Evolutionary conservation across 2,888 invertebrate species (phyloP).

Genomic region (Quadroppia sp.): DNA sequence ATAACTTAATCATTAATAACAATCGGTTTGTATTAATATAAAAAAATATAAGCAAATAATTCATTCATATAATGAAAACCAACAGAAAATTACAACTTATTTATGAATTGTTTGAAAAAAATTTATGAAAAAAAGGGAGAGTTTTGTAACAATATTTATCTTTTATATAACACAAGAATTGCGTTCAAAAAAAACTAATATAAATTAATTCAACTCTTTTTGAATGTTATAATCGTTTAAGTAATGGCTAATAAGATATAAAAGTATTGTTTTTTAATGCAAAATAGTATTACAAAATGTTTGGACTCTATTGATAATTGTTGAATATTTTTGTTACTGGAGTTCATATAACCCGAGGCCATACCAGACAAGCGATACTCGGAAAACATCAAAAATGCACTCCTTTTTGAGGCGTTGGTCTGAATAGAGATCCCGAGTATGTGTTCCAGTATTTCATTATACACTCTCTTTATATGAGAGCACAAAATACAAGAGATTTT

Average conservation of each 20-base stretch:
- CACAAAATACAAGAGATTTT: background rate
- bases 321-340: background rate
- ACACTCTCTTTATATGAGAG: background rate
- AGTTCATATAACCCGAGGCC: background rate
- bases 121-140: too few species aligned
- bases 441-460: background rate
- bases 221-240: too few species aligned
- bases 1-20: too few species aligned
- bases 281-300: background rate
- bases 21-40: too few species aligned
- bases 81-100: too few species aligned
- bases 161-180: too few species aligned
- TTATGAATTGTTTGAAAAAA: too few species aligned
- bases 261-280: background rate
- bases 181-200: too few species aligned
- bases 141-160: too few species aligned
- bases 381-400: slow-evolving; percentile 21
- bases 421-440: slow-evolving; percentile 1
- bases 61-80: too few species aligned
- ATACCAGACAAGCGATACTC: background rate
- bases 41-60: too few species aligned
- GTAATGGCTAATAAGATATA: background rate
- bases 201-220: too few species aligned
- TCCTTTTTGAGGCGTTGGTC: slow-evolving; percentile 21
- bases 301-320: background rate